These are phyloP conservation scores for Apodemus sylvaticus DNA, from an alignment of 2,113 vertebrate genomes.

Conservation along the genomic window DNA sequence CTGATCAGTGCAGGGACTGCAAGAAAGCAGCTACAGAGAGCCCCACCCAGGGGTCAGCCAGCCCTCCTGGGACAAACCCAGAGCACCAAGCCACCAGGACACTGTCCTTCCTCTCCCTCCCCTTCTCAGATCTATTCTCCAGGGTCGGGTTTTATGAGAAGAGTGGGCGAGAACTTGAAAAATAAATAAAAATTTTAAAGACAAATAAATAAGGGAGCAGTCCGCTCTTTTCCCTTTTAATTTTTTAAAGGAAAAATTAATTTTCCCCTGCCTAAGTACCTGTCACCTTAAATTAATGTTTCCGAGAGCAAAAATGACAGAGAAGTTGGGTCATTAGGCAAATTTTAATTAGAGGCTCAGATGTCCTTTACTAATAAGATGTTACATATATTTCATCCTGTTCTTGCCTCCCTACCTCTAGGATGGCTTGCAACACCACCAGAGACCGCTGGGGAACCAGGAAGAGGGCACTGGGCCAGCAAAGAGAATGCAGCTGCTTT, in stretches of 20 bases:
- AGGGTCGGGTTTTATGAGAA: background rate
- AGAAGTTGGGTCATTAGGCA: slow-evolving; percentile 89
- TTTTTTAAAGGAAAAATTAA: slow-evolving; percentile 84
- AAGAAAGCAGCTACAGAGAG: background rate
- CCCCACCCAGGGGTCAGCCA: rapidly evolving
- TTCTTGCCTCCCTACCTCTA: slow-evolving; percentile 47
- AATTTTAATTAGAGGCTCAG: slow-evolving; percentile 89
- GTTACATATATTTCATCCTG: slow-evolving; percentile 77
- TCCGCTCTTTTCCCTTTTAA: slow-evolving; percentile 67
- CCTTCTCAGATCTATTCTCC: background rate
- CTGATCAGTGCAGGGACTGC: background rate
- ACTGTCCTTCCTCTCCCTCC: background rate
- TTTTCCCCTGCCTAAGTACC: slow-evolving; percentile 85
- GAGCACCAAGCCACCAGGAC: background rate
- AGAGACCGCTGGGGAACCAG: background rate
- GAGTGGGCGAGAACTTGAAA: slow-evolving; percentile 40
- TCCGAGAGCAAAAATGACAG: slow-evolving; percentile 83
- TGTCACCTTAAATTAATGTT: slow-evolving; percentile 86
- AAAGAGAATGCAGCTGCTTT: background rate
- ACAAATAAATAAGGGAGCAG: slow-evolving; percentile 67
- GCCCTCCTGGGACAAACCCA: background rate
- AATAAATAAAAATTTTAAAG: slow-evolving; percentile 66
- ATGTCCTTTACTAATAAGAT: slow-evolving; percentile 87
- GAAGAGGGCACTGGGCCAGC: background rate
- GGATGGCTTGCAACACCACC: background rate